phyloP scores from a whole-genome alignment of 37 sponge, comb jelly and placozoan genomes.

The Theonella swinhoei region DNA sequence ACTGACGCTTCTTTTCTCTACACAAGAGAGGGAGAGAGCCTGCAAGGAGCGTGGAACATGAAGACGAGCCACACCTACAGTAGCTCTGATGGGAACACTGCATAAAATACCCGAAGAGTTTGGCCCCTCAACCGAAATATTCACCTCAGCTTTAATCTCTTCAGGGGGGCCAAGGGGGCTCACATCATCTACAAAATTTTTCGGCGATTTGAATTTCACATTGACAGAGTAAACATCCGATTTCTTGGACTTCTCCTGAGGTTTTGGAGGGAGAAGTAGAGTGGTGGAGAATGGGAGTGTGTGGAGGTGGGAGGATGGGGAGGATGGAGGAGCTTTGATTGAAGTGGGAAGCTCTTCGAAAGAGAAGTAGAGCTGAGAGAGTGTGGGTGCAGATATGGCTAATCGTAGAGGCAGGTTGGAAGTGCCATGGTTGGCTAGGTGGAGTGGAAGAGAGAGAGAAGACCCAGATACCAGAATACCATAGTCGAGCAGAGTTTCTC shows the following conservation, averaged over 20 bases:
- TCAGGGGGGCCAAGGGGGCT: slow-evolving; percentile 18
- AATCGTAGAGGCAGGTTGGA: slow-evolving; percentile 54
- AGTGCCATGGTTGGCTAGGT: slow-evolving; percentile 51
- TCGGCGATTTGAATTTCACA: slow-evolving; percentile 36
- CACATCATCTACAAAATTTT: slow-evolving; percentile 7
- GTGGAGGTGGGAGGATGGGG: slow-evolving; percentile 17
- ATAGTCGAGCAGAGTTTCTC: slow-evolving; percentile 42
- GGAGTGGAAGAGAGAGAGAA: slow-evolving; percentile 16
- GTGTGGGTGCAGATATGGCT: slow-evolving; percentile 19
- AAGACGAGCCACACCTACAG: slow-evolving; percentile 64
- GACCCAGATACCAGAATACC: slow-evolving; percentile 61
- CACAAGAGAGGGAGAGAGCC: slow-evolving; percentile 36
- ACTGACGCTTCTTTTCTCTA: slow-evolving; percentile 26
- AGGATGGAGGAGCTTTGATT: neutral
- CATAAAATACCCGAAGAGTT: neutral
- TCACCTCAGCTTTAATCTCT: slow-evolving; percentile 11
- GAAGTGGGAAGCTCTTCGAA: slow-evolving; percentile 35
- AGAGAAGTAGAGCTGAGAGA: slow-evolving; percentile 15
- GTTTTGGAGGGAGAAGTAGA: slow-evolving; percentile 4
- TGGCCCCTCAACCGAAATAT: slow-evolving; percentile 10
- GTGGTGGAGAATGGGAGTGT: slow-evolving; percentile 18
- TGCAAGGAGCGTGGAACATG: slow-evolving; percentile 44
- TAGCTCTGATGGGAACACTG: slow-evolving; percentile 42
- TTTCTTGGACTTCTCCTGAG: neutral
- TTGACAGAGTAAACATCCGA: slow-evolving; percentile 2